Evolutionary conservation across 1,140 invertebrate species (phyloP).

Genomic region (Nymphalis io): DNA sequence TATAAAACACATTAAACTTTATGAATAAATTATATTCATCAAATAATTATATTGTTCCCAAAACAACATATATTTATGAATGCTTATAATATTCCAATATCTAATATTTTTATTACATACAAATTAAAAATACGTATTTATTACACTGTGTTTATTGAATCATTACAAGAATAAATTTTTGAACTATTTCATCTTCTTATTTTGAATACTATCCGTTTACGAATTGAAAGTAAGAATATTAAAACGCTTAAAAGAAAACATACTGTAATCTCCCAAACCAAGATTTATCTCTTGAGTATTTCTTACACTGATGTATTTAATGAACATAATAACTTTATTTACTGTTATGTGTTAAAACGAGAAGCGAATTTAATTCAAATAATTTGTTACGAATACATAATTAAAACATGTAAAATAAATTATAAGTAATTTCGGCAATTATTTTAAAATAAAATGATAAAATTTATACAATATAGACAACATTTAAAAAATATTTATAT

Average conservation of each 20-base stretch:
- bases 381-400: neutral
- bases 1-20: no score
- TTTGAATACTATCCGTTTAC: neutral
- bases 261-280: neutral
- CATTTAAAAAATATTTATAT: conserved; percentile 10
- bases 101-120: no score
- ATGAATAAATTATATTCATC: no score
- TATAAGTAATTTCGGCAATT: conserved; percentile 8
- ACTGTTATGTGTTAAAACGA: neutral
- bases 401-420: neutral
- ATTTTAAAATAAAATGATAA: neutral
- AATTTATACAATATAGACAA: conserved; percentile 18
- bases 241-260: neutral
- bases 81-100: no score
- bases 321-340: neutral
- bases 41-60: no score
- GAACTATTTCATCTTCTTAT: neutral
- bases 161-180: neutral
- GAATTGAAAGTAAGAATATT: neutral
- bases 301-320: neutral
- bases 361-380: neutral
- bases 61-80: no score
- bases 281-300: no score
- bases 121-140: no score
- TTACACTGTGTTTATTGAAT: no score